These are phyloP conservation scores for Acanthurus tractus DNA, from an alignment of 2,797 vertebrate species.

Conservation along the genomic window DNA sequence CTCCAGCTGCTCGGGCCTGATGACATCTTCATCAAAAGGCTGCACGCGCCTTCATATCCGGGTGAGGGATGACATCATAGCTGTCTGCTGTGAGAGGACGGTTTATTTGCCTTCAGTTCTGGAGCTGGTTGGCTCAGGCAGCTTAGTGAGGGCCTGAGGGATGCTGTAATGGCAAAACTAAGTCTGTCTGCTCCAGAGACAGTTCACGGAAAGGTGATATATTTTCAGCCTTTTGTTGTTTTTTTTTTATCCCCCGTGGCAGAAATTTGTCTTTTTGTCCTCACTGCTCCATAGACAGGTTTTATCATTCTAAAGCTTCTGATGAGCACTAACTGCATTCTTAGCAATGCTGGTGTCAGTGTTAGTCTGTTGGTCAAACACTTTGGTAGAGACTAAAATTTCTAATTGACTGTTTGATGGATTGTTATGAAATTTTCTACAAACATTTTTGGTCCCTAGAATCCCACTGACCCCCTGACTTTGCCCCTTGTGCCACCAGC, in stretches of 20 bases:
- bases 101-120: conserved; percentile 51
- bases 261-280: conserved; percentile 19
- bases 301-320: conserved; percentile 11
- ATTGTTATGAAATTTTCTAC: not conserved
- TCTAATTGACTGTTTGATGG: not conserved
- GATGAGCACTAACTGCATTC: not conserved
- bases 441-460: not conserved
- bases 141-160: conserved; percentile 43
- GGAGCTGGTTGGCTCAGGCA: conserved; percentile 37
- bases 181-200: conserved; percentile 23
- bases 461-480: not conserved
- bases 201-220: conserved; percentile 64
- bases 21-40: conserved; percentile 66
- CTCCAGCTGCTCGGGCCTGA: conserved; percentile 24
- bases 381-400: not conserved
- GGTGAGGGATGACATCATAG: conserved; percentile 58
- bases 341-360: not conserved
- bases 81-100: conserved; percentile 32
- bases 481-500: not conserved
- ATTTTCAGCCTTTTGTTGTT: conserved; percentile 7
- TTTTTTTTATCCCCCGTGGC: conserved; percentile 10
- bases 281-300: not conserved
- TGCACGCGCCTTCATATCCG: conserved; percentile 49
- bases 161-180: conserved; percentile 72
- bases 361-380: not conserved